These are phyloP conservation scores for Chauna torquata DNA, from an alignment of 2,113 vertebrate genomes.

Conservation along the genomic window DNA sequence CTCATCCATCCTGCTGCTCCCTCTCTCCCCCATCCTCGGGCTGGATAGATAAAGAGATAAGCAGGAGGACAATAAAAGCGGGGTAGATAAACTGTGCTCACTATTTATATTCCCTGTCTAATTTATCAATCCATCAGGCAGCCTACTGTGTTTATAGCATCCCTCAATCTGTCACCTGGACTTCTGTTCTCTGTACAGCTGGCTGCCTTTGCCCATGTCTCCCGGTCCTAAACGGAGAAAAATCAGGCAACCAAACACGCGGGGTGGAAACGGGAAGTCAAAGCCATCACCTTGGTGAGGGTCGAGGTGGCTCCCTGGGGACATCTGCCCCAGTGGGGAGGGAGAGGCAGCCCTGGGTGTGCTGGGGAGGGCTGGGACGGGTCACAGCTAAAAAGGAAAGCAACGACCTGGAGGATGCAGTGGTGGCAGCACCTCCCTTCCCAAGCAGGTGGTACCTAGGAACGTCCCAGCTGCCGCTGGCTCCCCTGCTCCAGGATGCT, in stretches of 20 bases:
- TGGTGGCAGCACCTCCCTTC: too few relatives aligned
- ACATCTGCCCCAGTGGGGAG: too few relatives aligned
- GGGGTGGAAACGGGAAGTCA: background rate
- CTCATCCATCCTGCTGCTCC: constrained; percentile 32
- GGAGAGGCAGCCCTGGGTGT: too few relatives aligned
- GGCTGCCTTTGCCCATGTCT: constrained; percentile 37
- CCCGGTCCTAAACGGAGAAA: background rate
- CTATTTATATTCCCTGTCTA: constrained; percentile 70
- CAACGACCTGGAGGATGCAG: too few relatives aligned
- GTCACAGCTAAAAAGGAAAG: too few relatives aligned
- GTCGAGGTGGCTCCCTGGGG: background rate
- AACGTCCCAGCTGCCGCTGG: too few relatives aligned
- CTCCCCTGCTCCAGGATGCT: background rate
- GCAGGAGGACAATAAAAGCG: constrained; percentile 27
- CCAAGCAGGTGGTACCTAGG: too few relatives aligned
- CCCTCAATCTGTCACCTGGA: constrained; percentile 64
- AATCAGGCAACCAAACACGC: constrained; percentile 45
- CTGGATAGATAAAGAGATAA: constrained; percentile 65
- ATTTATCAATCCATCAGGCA: constrained; percentile 67
- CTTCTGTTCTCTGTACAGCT: constrained; percentile 58
- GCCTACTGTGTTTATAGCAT: constrained; percentile 29
- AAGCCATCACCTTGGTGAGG: background rate
- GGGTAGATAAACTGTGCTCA: constrained; percentile 63
- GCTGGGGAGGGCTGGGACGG: too few relatives aligned
- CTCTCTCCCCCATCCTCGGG: background rate